Evolutionary conservation across 2,113 vertebrate genomes (phyloP).

Genomic region (Larimichthys crocea): DNA sequence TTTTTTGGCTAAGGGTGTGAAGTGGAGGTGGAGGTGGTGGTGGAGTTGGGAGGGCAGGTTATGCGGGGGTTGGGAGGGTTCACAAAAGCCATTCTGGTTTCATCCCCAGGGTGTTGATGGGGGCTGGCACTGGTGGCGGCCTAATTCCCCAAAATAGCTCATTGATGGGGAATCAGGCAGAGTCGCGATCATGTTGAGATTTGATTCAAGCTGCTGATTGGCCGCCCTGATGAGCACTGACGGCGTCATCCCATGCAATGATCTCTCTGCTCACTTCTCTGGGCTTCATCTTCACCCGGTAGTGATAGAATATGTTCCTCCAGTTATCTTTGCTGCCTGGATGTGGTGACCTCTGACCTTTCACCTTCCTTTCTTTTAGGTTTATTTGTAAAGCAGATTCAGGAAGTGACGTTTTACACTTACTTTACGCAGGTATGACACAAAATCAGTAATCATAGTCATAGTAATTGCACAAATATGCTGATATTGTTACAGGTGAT

Average conservation of each 20-base stretch:
- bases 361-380: not conserved
- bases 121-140: conserved; percentile 47
- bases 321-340: not conserved
- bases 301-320: too few species aligned
- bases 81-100: conserved; percentile 47
- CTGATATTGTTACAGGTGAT: too few species aligned
- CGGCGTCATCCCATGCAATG: not conserved
- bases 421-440: too few species aligned
- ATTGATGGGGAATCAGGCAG: conserved; percentile 52
- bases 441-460: too few species aligned
- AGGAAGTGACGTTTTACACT: not conserved
- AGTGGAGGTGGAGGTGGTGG: not conserved
- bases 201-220: conserved; percentile 3
- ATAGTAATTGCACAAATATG: too few species aligned
- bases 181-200: conserved; percentile 23
- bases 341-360: conserved; percentile 6
- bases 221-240: not conserved
- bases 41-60: conserved; percentile 12
- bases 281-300: not conserved
- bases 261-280: not conserved
- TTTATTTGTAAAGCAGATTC: not conserved
- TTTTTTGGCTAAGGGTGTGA: conserved; percentile 7
- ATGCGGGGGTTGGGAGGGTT: not conserved
- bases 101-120: conserved; percentile 52
- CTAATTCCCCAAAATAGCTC: conserved; percentile 75